Evolutionary conservation across 2,797 vertebrate species (phyloP).

Genomic region (Petrocephalus schoutedeni): DNA sequence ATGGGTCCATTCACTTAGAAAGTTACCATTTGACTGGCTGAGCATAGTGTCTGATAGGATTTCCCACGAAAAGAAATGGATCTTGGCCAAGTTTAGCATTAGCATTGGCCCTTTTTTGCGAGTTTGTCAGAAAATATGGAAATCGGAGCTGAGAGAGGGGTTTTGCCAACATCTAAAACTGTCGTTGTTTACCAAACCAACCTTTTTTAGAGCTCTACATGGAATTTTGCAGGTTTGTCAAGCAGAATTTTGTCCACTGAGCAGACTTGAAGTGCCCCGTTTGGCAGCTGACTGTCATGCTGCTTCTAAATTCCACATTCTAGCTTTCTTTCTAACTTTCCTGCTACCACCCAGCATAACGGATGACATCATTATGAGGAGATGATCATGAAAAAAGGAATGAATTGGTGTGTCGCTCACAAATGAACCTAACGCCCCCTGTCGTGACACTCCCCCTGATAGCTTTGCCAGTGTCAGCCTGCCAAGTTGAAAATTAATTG

Average conservation of each 20-base stretch:
- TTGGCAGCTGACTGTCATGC: background rate
- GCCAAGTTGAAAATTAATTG: slow-evolving; percentile 26
- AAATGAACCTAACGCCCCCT: background rate
- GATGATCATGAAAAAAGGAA: background rate
- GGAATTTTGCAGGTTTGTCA: background rate
- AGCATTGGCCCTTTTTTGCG: background rate
- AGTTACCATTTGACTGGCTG: background rate
- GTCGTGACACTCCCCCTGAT: background rate
- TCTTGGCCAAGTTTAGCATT: background rate
- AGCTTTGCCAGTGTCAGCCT: background rate
- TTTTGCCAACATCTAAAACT: background rate
- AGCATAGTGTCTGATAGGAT: background rate
- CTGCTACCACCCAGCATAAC: background rate
- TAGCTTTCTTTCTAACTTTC: background rate
- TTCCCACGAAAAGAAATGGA: background rate
- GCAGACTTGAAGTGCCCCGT: background rate
- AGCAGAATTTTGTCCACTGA: background rate
- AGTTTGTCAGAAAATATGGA: background rate
- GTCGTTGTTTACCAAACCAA: background rate
- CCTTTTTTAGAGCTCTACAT: background rate
- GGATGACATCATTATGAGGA: background rate
- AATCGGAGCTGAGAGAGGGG: background rate
- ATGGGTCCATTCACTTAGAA: background rate
- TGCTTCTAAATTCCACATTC: background rate
- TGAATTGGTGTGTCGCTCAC: background rate